Conservation (phyloP, 2,797 vertebrate species). For the Sebastes matsubarae region DNA sequence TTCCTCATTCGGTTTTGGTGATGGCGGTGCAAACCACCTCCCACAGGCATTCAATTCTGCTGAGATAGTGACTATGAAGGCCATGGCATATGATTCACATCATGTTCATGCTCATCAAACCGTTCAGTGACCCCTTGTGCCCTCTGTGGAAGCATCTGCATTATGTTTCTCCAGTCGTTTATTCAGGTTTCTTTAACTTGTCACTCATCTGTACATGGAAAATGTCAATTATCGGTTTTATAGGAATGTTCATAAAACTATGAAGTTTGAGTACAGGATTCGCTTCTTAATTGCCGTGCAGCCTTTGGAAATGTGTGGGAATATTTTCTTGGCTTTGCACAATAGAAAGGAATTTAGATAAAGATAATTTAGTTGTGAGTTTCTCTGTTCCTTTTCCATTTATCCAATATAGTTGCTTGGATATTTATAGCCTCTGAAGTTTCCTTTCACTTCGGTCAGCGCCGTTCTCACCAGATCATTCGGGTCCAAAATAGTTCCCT, state of each 20-base stretch:
- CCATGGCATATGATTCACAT: not conserved
- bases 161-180: constrained; percentile 1
- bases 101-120: not conserved
- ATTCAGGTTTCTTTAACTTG: constrained; percentile 7
- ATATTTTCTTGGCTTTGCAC: constrained; percentile 18
- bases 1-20: not conserved
- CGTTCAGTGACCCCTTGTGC: not conserved
- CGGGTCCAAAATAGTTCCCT: constrained; percentile 40
- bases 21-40: not conserved
- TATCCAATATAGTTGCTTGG: constrained; percentile 27
- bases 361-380: not conserved
- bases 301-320: constrained; percentile 16
- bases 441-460: constrained; percentile 35
- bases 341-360: not conserved
- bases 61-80: not conserved
- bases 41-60: not conserved
- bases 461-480: constrained; percentile 27
- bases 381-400: constrained; percentile 23
- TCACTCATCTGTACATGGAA: not conserved
- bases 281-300: not conserved
- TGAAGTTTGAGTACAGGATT: not conserved
- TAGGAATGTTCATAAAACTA: not conserved
- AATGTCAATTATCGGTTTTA: not conserved
- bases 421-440: constrained; percentile 38
- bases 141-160: not conserved